Evolutionary conservation across 2,888 invertebrate genomes (phyloP), one percentile per base, ranked within the genome.

Genomic region (Hypolimnas misippus): DNA sequence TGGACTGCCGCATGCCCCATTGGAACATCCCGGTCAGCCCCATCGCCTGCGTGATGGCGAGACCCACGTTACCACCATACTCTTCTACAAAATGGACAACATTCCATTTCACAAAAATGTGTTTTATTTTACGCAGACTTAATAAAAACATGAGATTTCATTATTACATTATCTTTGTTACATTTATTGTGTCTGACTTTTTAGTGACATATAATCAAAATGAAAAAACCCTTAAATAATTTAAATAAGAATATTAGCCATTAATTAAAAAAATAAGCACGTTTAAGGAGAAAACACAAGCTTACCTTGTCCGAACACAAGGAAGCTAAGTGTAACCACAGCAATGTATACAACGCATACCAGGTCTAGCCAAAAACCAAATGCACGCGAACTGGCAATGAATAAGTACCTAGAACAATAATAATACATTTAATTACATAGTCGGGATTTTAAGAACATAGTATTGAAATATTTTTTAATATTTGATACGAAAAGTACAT

Each of bases 1-100:
- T 97, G 72, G 97, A 97, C 83, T 98, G 98, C 8, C 98, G 92
- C 94, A 98, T 97, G 25, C 97, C 97, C 97, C 98, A 98, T 78
- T 95, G 95, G 83, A 96, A 94, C 94, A 95, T 95, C 8, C 96
- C 96, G 0, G 96, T 96, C 62, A 97, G 92, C 0, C 94, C 94
- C 84, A 96, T 95, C n/a, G 96, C 95, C 78, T 96, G 96, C 0
- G 96, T 96, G 57, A 97, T 96, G 10, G 96, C 96, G 59, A 97
- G 81, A 25, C 96, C 96, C 3, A 96, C 95, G 76, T 95, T 94
- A 31, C 96, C 96, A 16, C 96, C 96, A 67, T 93, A 87, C 49
- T 93, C 87, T 68, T 86, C 93, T 93, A 74, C 50, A 73, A 70
- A 67, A 69, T 33, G 53, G 57, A 55, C 17, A 44, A 35, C 12